Evolutionary conservation across 2,113 vertebrate genomes (phyloP).

Genomic region (Bambusicola thoracicus): DNA sequence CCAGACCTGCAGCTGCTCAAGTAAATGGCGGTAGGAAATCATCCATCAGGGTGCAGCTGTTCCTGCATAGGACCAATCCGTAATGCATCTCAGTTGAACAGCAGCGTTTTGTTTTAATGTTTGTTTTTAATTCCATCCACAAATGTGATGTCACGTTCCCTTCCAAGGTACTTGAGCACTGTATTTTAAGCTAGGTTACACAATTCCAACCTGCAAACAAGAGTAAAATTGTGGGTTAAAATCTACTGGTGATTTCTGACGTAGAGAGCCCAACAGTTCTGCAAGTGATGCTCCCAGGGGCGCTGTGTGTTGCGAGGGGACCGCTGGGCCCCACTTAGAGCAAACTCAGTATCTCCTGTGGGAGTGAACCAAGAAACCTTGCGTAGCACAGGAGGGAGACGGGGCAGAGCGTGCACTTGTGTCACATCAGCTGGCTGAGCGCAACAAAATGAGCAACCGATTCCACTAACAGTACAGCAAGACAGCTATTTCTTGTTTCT

Average conservation of each 20-base stretch:
- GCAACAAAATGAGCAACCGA: accelerated
- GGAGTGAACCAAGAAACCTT: not conserved
- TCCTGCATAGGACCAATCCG: not conserved
- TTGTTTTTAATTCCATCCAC: not conserved
- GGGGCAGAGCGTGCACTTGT: not conserved
- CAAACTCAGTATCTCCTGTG: not conserved
- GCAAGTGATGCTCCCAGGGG: not conserved
- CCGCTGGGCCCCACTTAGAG: not conserved
- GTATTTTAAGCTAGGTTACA: not conserved
- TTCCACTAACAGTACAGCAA: not conserved
- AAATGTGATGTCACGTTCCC: not conserved
- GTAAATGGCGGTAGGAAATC: not conserved
- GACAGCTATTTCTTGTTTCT: not conserved
- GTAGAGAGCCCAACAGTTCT: not conserved
- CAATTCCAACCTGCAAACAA: not conserved
- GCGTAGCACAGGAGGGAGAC: not conserved
- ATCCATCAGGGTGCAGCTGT: not conserved
- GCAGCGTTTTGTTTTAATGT: not conserved
- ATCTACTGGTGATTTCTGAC: not conserved
- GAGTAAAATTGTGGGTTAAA: not conserved
- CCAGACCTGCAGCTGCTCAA: not conserved
- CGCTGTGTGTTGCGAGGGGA: not conserved
- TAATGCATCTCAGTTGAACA: not conserved
- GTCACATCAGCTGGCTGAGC: not conserved
- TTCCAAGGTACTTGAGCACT: not conserved